A percentile compares a stretch with the other conserved stretches of the same genome.
Conservation (phyloP, 2,113 vertebrate genomes). For the Muntiacus muntjak region DNA sequence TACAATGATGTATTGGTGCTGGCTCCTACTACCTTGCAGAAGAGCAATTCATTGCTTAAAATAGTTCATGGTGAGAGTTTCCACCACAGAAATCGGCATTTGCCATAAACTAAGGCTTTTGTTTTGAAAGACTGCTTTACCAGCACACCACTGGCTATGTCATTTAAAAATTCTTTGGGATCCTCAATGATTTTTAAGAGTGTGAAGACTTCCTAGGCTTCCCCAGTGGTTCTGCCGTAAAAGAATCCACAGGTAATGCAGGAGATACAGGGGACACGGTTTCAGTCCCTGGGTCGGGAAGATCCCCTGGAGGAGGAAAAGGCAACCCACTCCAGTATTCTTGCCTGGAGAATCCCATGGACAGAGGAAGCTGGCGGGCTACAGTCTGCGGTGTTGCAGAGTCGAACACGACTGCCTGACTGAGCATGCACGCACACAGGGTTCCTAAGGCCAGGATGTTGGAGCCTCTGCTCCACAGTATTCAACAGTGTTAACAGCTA, state of each 20-base stretch:
- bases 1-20: neutral
- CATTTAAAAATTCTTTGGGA: slow-evolving; percentile 5
- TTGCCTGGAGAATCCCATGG: neutral
- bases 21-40: neutral
- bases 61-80: neutral
- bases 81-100: neutral
- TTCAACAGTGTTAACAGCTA: neutral
- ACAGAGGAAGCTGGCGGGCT: neutral
- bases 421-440: neutral
- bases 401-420: neutral
- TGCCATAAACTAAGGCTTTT: neutral
- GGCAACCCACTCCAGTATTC: neutral
- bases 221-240: neutral
- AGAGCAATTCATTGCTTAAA: neutral
- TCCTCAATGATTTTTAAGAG: neutral
- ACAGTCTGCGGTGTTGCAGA: neutral
- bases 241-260: neutral
- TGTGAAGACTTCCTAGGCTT: neutral
- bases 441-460: neutral
- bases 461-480: neutral
- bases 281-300: neutral
- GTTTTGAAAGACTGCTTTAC: slow-evolving; percentile 11
- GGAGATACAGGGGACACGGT: neutral
- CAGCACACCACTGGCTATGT: neutral
- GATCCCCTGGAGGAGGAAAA: neutral